These are phyloP conservation scores for Eilema griseolum DNA, from an alignment of 2,888 invertebrate species.

Conservation along the genomic window DNA sequence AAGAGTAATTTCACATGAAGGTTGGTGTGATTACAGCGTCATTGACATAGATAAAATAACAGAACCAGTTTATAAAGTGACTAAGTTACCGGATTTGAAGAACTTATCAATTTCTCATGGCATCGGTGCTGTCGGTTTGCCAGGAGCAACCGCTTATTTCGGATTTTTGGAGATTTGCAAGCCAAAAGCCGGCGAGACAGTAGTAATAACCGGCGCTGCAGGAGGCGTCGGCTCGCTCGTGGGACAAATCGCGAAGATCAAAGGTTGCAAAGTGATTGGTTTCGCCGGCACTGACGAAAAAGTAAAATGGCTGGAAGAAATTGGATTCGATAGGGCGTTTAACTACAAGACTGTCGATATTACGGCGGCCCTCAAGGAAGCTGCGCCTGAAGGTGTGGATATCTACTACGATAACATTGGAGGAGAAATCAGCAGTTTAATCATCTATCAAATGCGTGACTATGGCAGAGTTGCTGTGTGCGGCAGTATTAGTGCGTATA, in stretches of 20 bases:
- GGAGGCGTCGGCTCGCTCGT: conserved; percentile 92
- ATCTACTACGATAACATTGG: conserved; percentile 93
- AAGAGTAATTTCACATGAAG: conserved; percentile 84
- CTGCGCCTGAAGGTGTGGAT: conserved; percentile 89
- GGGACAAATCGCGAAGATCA: conserved; percentile 92
- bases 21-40: conserved; percentile 54
- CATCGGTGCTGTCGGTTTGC: conserved; percentile 19
- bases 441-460: conserved; percentile 87
- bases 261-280: conserved; percentile 83
- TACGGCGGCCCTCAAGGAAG: conserved; percentile 81
- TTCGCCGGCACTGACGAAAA: conserved; percentile 81
- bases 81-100: conserved; percentile 85
- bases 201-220: conserved; percentile 91
- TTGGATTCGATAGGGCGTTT: conserved; percentile 90
- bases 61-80: conserved; percentile 44
- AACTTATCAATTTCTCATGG: conserved; percentile 84
- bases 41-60: conserved; percentile 14
- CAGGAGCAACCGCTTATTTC: conserved; percentile 88
- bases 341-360: conserved; percentile 89
- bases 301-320: conserved; percentile 82
- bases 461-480: conserved; percentile 87
- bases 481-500: conserved; percentile 73
- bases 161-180: conserved; percentile 90
- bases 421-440: conserved; percentile 87
- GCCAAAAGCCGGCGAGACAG: conserved; percentile 90